phyloP scores from a whole-genome alignment of 2,797 vertebrate genomes.

The Oreochromis mossambicus region DNA sequence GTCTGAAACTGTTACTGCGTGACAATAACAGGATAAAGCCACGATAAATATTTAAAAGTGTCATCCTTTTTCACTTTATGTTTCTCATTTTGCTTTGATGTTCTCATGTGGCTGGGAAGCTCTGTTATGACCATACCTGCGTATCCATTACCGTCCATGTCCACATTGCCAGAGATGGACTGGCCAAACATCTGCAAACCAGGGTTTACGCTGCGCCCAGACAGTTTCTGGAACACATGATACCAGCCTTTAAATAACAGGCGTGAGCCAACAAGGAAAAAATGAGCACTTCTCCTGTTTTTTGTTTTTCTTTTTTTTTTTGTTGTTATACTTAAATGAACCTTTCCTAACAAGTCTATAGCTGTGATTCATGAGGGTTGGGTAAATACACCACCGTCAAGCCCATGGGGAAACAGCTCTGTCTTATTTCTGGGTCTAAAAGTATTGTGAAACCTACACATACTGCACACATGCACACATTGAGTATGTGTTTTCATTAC shows the following conservation, averaged over 20 bases:
- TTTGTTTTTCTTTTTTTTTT: not conserved
- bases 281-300: not conserved
- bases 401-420: not conserved
- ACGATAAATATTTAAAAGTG: not conserved
- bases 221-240: constrained; percentile 83
- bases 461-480: not conserved
- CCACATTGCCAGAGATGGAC: constrained; percentile 92
- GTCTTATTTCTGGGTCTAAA: not conserved
- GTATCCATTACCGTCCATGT: constrained; percentile 97
- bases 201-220: constrained; percentile 82
- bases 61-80: not conserved
- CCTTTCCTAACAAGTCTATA: not conserved
- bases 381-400: not conserved
- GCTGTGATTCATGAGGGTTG: not conserved
- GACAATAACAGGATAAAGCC: not conserved
- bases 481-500: not conserved
- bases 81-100: not conserved
- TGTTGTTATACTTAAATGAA: constrained; percentile 2
- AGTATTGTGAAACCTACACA: not conserved
- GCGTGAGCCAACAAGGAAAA: constrained; percentile 4
- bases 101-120: not conserved
- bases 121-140: constrained; percentile 76
- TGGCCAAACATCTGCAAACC: constrained; percentile 94
- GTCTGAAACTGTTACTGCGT: constrained; percentile 1
- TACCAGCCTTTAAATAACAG: constrained; percentile 24